Evolutionary conservation across 2,113 vertebrate species (phyloP), one percentile per base, ranked within the genome.

Genomic region (Deroptyus accipitrinus): DNA sequence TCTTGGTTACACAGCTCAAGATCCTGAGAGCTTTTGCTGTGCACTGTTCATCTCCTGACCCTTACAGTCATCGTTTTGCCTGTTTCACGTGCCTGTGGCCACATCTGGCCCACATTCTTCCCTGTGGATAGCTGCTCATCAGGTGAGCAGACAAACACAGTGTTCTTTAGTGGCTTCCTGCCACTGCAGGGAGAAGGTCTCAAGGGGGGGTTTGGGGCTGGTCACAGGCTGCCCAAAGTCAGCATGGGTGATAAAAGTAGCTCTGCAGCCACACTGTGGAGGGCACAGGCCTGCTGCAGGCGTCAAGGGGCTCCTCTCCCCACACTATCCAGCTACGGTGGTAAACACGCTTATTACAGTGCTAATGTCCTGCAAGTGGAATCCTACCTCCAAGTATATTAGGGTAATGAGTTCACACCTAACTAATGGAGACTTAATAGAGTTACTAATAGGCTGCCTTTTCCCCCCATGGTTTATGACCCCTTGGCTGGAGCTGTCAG

Each of bases 341-440:
- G 94, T 92, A 94, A 98, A 97, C 15, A 89, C 83, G 82, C 90
- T 93, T 88, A 86, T 88, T 84, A 83, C 84, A 39, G 96, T 83
- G 97, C 96, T 96, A 94, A 97, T 98, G 97, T 97, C 97, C 97
- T 98, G 96, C 97, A 95, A 95, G 97, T 97, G 95, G 98, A 98
- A 98, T 98, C 92, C 92, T 97, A 98, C 97, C 96, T 97, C 96
- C 94, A 63, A 96, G 96, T 96, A 97, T 97, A 97, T 97, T 97
- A 95, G 77, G 95, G 97, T 98, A 98, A 98, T 97, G 94, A 98
- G 97, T 97, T 98, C 96, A 98, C 98, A 98, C 98, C 97, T 98
- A 97, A 96, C 96, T 97, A 96, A 96, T 94, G 96, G 97, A 95
- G 94, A 87, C 96, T 96, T 96, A 98, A 97, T 96, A 95, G 97